A percentile compares a stretch with the other conserved stretches of the same genome.
phyloP scores from a whole-genome alignment of 2,888 invertebrate genomes.

The Pristionchus japonicus region DNA sequence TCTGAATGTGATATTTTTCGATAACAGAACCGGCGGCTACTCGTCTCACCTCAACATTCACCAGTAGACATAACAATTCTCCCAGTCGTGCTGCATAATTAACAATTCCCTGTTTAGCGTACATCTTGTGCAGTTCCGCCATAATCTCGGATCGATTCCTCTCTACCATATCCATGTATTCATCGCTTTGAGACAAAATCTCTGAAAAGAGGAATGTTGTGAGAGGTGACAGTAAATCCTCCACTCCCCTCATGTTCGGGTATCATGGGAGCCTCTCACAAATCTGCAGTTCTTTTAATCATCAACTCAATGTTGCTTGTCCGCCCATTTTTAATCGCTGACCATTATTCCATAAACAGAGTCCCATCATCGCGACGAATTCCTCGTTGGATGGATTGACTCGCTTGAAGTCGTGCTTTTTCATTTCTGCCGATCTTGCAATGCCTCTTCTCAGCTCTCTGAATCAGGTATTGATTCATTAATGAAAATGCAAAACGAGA shows the following conservation, averaged over 20 bases:
- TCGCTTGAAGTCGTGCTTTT: background rate
- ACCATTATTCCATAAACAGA: slow-evolving; percentile 14
- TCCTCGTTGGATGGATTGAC: background rate
- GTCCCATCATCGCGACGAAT: slow-evolving; percentile 11
- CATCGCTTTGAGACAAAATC: background rate
- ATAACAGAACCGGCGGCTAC: too few relatives aligned
- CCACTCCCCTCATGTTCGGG: too few relatives aligned
- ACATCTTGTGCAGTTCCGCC: background rate
- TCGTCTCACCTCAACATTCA: slow-evolving; percentile 10
- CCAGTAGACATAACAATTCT: background rate
- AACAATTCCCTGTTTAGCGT: background rate
- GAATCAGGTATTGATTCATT: background rate
- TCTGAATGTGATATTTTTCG: background rate
- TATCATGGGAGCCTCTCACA: background rate
- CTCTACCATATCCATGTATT: background rate
- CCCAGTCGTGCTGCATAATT: slow-evolving; percentile 8
- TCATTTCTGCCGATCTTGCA: background rate
- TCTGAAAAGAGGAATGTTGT: too few relatives aligned
- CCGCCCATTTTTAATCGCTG: background rate
- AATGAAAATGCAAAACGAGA: too few relatives aligned
- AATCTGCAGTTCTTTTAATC: too few relatives aligned
- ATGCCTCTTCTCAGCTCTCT: background rate
- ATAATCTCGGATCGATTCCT: background rate
- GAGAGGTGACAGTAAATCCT: background rate
- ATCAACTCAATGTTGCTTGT: background rate